Percentiles rank a stretch among this genome's conserved stretches.
These are phyloP conservation scores for Gymnorhina tibicen DNA, from an alignment of 2,113 vertebrate genomes.

Conservation along the genomic window DNA sequence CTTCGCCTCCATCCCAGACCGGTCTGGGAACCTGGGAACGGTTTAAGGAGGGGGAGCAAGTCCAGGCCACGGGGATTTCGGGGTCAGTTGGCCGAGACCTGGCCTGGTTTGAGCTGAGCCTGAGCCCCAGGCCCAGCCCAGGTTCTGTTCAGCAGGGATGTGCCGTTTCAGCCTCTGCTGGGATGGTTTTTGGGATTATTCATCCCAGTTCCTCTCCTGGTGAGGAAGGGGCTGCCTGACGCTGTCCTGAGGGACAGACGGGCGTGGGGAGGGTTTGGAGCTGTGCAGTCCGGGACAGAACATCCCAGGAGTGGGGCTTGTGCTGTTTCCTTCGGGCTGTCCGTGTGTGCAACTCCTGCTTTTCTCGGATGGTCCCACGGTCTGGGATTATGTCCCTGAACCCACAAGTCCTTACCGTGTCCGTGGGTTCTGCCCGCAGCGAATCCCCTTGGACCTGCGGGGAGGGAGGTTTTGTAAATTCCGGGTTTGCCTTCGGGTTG, in stretches of 20 bases:
- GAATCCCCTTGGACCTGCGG: background rate
- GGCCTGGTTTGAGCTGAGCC: background rate
- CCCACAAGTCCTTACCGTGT: background rate
- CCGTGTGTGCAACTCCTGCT: background rate
- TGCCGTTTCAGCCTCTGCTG: background rate
- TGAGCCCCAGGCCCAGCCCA: background rate
- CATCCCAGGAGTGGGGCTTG: background rate
- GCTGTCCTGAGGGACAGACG: background rate
- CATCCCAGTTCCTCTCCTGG: background rate
- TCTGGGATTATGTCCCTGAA: background rate
- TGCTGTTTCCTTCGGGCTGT: background rate
- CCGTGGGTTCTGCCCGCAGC: background rate
- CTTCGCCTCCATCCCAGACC: too few species aligned
- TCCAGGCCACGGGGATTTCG: background rate
- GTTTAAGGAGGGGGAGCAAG: background rate
- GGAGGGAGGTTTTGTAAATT: background rate
- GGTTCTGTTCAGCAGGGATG: fast-evolving
- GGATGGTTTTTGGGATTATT: background rate
- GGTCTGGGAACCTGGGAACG: too few species aligned
- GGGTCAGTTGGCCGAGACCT: background rate
- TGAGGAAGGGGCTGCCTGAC: background rate
- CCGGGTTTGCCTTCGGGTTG: background rate
- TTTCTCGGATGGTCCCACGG: background rate
- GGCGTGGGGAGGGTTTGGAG: background rate
- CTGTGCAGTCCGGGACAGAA: background rate